Percentiles rank a stretch among this genome's conserved stretches.
These are phyloP conservation scores for Nasonia longicornis DNA, from an alignment of 1,140 invertebrate genomes.

Conservation along the genomic window DNA sequence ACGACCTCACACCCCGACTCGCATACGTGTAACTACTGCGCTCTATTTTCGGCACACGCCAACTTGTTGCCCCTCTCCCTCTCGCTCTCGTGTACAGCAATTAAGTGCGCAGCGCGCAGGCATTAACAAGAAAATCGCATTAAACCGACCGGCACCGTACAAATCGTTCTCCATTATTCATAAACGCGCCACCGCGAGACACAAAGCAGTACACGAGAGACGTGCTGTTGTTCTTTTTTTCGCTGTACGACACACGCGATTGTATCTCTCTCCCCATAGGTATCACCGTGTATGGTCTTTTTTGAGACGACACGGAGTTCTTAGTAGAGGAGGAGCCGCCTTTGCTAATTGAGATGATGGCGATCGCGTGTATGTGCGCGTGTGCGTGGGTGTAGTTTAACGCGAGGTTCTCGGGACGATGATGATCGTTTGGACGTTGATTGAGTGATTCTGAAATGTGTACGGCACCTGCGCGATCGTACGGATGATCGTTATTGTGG, in stretches of 20 bases:
- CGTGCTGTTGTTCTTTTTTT: neutral
- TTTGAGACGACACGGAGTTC: too few species aligned
- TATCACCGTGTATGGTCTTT: neutral
- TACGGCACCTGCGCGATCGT: too few species aligned
- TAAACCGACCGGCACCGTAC: neutral
- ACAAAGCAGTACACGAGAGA: neutral
- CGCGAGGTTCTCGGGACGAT: too few species aligned
- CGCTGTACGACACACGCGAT: neutral
- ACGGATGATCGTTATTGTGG: too few species aligned
- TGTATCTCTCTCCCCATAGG: neutral
- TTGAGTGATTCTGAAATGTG: too few species aligned
- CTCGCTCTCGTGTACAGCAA: neutral
- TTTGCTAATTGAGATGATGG: too few species aligned
- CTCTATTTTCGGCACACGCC: neutral
- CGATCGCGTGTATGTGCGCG: neutral
- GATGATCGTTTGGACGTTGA: neutral
- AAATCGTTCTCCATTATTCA: constrained; percentile 42
- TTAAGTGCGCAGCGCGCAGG: constrained; percentile 18
- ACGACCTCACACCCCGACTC: neutral
- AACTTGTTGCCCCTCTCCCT: constrained; percentile 34
- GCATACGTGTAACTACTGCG: too few species aligned
- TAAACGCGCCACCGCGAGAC: neutral
- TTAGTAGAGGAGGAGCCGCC: too few species aligned
- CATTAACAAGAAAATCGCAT: constrained; percentile 42
- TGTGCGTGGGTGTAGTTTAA: neutral